Conservation (phyloP, 2,797 vertebrate genomes). For the Oryzias sinensis region DNA sequence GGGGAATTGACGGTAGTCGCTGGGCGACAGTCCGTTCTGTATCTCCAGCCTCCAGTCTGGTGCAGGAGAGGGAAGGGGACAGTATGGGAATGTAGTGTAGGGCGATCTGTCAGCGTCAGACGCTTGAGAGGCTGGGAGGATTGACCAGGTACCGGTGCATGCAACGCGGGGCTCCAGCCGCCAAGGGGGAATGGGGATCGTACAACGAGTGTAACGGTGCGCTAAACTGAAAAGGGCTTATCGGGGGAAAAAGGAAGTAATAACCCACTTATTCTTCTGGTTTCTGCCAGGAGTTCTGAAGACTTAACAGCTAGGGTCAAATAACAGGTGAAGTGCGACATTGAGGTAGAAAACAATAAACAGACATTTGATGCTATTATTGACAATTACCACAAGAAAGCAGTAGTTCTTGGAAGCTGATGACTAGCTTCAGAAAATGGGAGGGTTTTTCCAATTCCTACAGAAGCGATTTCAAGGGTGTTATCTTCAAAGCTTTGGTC, state of each 20-base stretch:
- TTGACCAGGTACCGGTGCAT: slow-evolving; percentile 82
- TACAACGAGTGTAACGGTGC: slow-evolving; percentile 82
- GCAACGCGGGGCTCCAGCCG: slow-evolving; percentile 80
- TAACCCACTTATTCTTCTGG: slow-evolving; percentile 38
- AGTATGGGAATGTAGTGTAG: slow-evolving; percentile 76
- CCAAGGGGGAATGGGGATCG: slow-evolving; percentile 79
- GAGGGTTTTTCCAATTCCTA: slow-evolving; percentile 2
- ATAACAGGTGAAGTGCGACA: slow-evolving; percentile 19
- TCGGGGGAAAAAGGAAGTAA: slow-evolving; percentile 74
- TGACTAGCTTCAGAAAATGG: slow-evolving; percentile 20
- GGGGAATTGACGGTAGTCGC: no score
- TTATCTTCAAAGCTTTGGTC: slow-evolving; percentile 12
- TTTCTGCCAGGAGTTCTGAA: not conserved
- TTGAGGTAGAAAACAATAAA: slow-evolving; percentile 19
- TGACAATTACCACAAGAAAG: slow-evolving; percentile 67
- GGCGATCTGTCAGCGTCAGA: slow-evolving; percentile 68
- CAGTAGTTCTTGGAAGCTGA: slow-evolving; percentile 39
- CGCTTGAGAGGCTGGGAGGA: slow-evolving; percentile 67
- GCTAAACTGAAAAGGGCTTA: slow-evolving; percentile 76
- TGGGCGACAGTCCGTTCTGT: slow-evolving; percentile 84
- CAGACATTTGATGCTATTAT: slow-evolving; percentile 64
- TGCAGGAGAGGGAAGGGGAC: slow-evolving; percentile 69
- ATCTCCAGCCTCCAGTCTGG: slow-evolving; percentile 81
- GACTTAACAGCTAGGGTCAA: slow-evolving; percentile 30
- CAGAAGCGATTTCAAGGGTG: slow-evolving; percentile 10